Evolutionary conservation across 1,140 invertebrate genomes (phyloP).

Genomic region (Lethrus apterus): DNA sequence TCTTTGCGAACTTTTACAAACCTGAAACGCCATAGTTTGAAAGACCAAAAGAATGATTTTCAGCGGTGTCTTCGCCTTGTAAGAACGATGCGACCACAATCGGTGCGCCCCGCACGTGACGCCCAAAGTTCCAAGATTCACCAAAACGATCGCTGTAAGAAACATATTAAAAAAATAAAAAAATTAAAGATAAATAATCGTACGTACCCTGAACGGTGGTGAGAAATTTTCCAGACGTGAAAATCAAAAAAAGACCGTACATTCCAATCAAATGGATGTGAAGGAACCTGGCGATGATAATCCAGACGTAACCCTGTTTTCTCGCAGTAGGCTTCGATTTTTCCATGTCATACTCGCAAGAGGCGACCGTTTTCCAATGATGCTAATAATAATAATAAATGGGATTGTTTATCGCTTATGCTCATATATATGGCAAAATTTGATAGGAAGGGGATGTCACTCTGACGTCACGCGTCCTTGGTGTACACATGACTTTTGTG

Average conservation of each 20-base stretch:
- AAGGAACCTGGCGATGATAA: constrained; percentile 7
- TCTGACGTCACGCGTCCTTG: too few relatives aligned
- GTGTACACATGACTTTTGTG: too few relatives aligned
- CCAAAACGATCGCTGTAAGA: constrained; percentile 2
- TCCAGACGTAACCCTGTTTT: constrained; percentile 5
- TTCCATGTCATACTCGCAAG: too few relatives aligned
- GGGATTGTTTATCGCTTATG: too few relatives aligned
- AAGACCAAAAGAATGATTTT: constrained; percentile 51
- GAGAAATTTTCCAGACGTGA: constrained; percentile 5
- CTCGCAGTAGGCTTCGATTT: background rate
- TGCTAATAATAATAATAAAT: too few relatives aligned
- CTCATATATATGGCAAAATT: too few relatives aligned
- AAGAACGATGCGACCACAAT: constrained; percentile 65
- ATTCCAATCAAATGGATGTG: constrained; percentile 9
- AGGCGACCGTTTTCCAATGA: too few relatives aligned
- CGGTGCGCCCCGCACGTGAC: constrained; percentile 69
- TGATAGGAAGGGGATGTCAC: too few relatives aligned
- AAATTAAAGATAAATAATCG: background rate
- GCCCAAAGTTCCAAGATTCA: constrained; percentile 37
- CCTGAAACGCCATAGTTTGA: constrained; percentile 15
- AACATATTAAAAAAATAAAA: background rate
- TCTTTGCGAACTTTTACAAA: too few relatives aligned
- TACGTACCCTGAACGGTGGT: constrained; percentile 7
- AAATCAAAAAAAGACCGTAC: constrained; percentile 7
- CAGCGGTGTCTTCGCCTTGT: constrained; percentile 61